These are phyloP conservation scores for Brachymystax lenok DNA, from an alignment of 2,797 vertebrate genomes.

Conservation along the genomic window DNA sequence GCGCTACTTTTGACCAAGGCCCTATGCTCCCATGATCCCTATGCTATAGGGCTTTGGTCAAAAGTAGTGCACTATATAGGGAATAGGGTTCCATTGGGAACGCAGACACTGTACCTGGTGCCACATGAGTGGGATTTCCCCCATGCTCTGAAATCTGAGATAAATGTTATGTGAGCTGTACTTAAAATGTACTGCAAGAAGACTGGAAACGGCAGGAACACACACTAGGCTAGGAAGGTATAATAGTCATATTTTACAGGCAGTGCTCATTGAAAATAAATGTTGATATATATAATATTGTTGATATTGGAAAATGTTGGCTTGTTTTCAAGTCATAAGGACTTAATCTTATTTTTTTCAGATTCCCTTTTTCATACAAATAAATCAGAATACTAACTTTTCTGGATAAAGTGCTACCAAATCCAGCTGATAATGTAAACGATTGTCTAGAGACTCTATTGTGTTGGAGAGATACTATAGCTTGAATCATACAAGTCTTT, in stretches of 20 bases:
- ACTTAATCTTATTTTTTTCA: background rate
- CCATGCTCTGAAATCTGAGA: slow-evolving; percentile 63
- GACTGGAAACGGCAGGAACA: slow-evolving; percentile 59
- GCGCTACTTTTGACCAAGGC: no score
- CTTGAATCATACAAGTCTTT: background rate
- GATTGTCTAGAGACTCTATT: background rate
- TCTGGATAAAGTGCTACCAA: background rate
- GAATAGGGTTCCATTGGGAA: background rate
- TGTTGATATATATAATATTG: no score
- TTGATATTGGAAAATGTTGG: background rate
- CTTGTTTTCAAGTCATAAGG: background rate
- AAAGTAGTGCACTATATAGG: background rate
- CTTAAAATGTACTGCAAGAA: slow-evolving; percentile 71
- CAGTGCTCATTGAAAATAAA: background rate
- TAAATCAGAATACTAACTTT: background rate
- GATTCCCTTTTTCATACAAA: background rate
- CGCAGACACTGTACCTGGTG: background rate
- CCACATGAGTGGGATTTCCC: slow-evolving; percentile 73
- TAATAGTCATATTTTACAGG: background rate
- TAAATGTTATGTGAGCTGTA: slow-evolving; percentile 63
- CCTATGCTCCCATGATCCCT: no score
- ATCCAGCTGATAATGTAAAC: slow-evolving; percentile 1
- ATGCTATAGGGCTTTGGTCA: no score
- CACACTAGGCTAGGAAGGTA: slow-evolving; percentile 35
- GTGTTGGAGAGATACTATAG: background rate